Evolutionary conservation across 2,797 vertebrate genomes (phyloP).

Genomic region (Dendrocincla fuliginosa): DNA sequence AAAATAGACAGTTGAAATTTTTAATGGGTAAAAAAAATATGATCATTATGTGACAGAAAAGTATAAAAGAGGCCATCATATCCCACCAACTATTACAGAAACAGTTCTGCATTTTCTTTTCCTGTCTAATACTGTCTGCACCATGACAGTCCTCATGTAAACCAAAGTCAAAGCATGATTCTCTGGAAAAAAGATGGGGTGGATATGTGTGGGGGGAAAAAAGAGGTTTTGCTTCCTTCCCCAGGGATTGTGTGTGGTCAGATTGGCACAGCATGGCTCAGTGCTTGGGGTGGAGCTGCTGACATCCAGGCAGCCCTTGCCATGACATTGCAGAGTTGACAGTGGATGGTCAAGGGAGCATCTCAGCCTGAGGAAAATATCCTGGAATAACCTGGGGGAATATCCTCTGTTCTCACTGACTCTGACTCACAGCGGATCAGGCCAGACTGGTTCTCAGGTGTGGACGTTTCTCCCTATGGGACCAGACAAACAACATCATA

Average conservation of each 20-base stretch:
- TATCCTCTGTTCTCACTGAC: background rate
- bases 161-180: background rate
- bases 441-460: background rate
- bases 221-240: background rate
- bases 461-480: background rate
- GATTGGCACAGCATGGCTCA: fast-evolving
- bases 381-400: background rate
- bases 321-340: background rate
- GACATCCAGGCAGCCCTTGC: fast-evolving
- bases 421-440: background rate
- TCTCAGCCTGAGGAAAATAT: background rate
- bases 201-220: background rate
- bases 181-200: background rate
- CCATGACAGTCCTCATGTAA: fast-evolving
- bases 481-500: background rate
- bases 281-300: background rate
- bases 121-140: background rate
- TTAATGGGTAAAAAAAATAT: background rate
- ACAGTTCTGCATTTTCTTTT: background rate
- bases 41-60: background rate
- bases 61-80: background rate
- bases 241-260: fast-evolving
- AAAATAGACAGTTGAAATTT: background rate
- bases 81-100: background rate
- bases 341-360: fast-evolving